Base-by-base conservation (phyloP, 2,888 invertebrate genomes). In the Nineta flava region DNA sequence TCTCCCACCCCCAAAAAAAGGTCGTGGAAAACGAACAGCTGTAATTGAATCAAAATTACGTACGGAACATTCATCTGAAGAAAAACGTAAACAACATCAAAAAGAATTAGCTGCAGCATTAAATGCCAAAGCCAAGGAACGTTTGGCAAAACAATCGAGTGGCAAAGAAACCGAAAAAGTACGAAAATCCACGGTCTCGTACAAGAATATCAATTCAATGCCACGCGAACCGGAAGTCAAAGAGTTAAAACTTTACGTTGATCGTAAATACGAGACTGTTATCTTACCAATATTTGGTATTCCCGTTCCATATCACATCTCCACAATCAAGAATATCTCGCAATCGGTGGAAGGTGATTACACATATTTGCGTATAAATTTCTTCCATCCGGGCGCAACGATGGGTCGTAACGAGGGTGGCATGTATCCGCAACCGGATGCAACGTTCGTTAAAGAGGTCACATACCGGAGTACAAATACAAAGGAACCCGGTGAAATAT, bases 321-420 rank as follows among this genome's bases (percentile, higher is more conserved):
- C 96, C 4, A 97, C 94, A 6, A 92, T 99, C 49, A 99, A 99
- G 74, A 99, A 99, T 66, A 95, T 97, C 61, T 95, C 95, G 1
- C 93, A 95, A 68, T 94, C 95, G 0, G 92, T 97, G 12, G 99
- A 99, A 70, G 95, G 99, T 5, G 97, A 97, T 67, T 97, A 95
- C 70, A 97, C 97, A 0, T 99, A 99, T 68, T 79, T 99, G 57
- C 83, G 88, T 64, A 87, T 99, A 60, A 99, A 99, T 69, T 99
- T 99, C 68, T 96, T 94, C 70, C 95, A 96, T 68, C 99, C 99
- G 32, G 99, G 97, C 16, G 87, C 92, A 10, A 90, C 96, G 0
- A 87, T 99, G 79, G 95, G 94, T 1, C 78, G 88, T 53, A 88
- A 88, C 60, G 96, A 96, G 63, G 88, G 88, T 7, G 87, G 87